Evolutionary conservation across 2,888 invertebrate species (phyloP).

Genomic region (Dendrolimus houi): DNA sequence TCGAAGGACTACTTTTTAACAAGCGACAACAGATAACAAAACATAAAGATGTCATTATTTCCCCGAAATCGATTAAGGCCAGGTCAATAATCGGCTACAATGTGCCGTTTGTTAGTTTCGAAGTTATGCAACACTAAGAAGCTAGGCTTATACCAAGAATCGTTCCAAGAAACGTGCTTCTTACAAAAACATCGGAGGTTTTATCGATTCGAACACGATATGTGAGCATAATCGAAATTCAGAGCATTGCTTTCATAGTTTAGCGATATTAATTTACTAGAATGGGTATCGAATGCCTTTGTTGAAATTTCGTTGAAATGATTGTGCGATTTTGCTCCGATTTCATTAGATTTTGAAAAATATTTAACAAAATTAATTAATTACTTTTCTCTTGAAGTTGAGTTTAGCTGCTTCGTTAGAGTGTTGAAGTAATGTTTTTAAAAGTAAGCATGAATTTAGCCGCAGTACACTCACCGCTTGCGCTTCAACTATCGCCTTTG

Average conservation of each 20-base stretch:
- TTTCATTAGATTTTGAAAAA: not conserved
- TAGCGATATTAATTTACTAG: conserved; percentile 28
- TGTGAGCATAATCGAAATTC: conserved; percentile 53
- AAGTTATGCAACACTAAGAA: conserved; percentile 62
- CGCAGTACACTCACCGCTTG: no score
- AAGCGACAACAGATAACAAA: no score
- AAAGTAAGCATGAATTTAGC: no score
- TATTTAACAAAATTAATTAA: no score
- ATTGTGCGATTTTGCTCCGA: not conserved
- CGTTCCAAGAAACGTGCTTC: conserved; percentile 69
- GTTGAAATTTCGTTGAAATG: not conserved
- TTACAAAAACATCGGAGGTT: conserved; percentile 60
- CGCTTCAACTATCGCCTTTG: no score
- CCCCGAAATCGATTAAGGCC: conserved; percentile 46
- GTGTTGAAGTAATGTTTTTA: no score
- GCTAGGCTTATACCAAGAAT: conserved; percentile 33
- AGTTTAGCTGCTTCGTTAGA: no score
- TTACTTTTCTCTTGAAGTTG: no score
- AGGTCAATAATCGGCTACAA: conserved; percentile 54
- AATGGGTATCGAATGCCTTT: conserved; percentile 14
- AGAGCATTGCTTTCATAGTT: conserved; percentile 41
- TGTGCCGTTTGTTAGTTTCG: conserved; percentile 39
- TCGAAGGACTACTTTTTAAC: no score
- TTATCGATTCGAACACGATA: conserved; percentile 63
- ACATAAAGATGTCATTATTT: conserved; percentile 20